These are phyloP conservation scores for Python bivittatus DNA, from an alignment of 2,113 vertebrate species.

Conservation along the genomic window DNA sequence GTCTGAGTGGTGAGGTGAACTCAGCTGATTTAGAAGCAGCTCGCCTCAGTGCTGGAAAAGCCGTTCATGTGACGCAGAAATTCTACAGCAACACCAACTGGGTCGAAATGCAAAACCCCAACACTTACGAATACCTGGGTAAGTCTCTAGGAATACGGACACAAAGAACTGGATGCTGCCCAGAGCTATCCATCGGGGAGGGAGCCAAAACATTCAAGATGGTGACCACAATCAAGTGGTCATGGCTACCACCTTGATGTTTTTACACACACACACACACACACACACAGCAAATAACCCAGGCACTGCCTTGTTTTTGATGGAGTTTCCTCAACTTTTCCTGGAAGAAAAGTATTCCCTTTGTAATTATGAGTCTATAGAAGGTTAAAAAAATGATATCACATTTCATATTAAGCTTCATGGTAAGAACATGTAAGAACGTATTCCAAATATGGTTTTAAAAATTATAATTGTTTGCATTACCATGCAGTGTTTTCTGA, in stretches of 20 bases:
- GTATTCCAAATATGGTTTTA: not conserved
- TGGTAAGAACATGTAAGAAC: not conserved
- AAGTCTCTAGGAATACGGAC: not conserved
- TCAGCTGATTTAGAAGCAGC: not conserved
- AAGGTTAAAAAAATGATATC: not conserved
- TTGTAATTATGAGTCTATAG: not conserved
- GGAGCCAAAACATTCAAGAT: not conserved
- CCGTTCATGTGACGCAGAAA: slow-evolving; percentile 8
- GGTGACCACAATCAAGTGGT: not conserved
- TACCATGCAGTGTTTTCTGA: not conserved
- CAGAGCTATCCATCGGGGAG: not conserved
- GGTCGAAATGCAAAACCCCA: not conserved
- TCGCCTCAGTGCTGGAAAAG: not conserved
- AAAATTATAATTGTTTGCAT: not conserved
- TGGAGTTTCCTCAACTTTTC: not conserved
- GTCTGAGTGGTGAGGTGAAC: not conserved
- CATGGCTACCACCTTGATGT: not conserved
- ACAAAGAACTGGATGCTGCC: not conserved
- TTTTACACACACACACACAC: not conserved
- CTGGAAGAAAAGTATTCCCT: not conserved
- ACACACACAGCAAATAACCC: not conserved
- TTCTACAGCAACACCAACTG: slow-evolving; percentile 38
- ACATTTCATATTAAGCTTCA: too few relatives aligned
- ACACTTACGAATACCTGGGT: not conserved
- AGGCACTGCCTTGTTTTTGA: not conserved